A percentile compares a stretch with the other conserved stretches of the same genome.
Conservation (phyloP, 2,797 vertebrate species). For the Anomalospiza imberbis region DNA sequence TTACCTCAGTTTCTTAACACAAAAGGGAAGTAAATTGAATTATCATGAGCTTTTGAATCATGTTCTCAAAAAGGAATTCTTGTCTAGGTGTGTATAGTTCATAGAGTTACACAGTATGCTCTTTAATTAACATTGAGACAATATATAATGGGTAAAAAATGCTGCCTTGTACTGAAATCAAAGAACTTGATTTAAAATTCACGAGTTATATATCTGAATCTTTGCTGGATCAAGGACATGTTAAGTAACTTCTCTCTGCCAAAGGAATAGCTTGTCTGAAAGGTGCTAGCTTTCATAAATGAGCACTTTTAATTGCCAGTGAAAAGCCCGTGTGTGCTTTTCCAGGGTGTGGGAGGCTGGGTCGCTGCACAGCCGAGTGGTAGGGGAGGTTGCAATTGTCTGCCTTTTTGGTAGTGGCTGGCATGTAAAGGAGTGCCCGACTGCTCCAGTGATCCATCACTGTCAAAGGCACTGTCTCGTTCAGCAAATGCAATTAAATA, state of each 20-base stretch:
- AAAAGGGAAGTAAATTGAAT: constrained; percentile 12
- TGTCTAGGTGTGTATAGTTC: neutral
- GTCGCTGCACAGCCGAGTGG: neutral
- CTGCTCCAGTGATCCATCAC: neutral
- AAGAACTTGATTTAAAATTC: neutral
- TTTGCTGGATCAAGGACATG: neutral
- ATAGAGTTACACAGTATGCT: neutral
- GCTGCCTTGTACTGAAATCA: constrained; percentile 13
- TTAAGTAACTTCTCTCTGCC: neutral
- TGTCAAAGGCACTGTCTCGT: neutral
- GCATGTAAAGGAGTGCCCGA: neutral
- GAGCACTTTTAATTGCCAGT: neutral
- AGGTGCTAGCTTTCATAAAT: neutral
- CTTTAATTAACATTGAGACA: constrained; percentile 33
- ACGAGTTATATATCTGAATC: neutral
- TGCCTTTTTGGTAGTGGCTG: neutral
- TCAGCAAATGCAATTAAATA: neutral
- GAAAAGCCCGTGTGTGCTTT: neutral
- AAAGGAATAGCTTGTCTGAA: neutral
- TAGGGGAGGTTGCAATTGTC: neutral
- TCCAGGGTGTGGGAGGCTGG: neutral
- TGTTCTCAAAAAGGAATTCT: neutral
- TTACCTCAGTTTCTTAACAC: neutral
- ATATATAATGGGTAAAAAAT: neutral
- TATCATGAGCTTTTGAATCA: neutral